Evolutionary conservation across 2,888 invertebrate genomes (phyloP), one percentile per base, ranked within the genome.

Genomic region (Trilocha varians): DNA sequence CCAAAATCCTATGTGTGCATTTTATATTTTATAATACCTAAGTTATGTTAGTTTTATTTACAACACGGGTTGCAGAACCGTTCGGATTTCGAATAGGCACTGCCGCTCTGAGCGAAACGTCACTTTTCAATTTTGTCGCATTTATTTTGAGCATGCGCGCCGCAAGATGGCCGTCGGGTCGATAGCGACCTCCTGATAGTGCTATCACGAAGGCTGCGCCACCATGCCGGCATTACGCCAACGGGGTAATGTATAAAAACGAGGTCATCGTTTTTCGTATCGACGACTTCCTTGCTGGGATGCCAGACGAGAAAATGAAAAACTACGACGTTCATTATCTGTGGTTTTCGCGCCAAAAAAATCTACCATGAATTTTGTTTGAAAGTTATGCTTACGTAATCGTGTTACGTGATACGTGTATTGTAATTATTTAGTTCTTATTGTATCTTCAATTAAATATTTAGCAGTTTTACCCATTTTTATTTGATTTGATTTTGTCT

Each of bases 101-200:
- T 75, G 72, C 64, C 57, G 59, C 51, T 57, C 50, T 25, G 25
- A 25, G 25, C 44, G 52, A 70, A 78, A 79, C 77, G 79, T 80
- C 80, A 80, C 66, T 57, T 62, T 61, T 80, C 80, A 80, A 67
- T 57, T 62, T 61, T 72, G 76, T 78, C 78, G 82, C 82, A 80
- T 74, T 65, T 62, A 59, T 59, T 59, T 58, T 55, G 63, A 76
- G 80, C 80, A 64, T 72, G 80, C 74, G 78, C 63, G 54, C 16
- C 13, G 36, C 47, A 64, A 66, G 43, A 69, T 70, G 69, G 67
- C 68, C 54, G 59, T 38, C 32, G 37, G 76, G 78, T 79, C 79
- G 79, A 79, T 79, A 79, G 62, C 48, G 47, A 52, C 53, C 47
- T 49, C 49, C 59, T 69, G 77, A 77, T 78, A 79, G 76, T 60